Evolutionary conservation across 2,888 invertebrate genomes (phyloP), one percentile per base, ranked within the genome.

Genomic region (Strigamia crassipes): DNA sequence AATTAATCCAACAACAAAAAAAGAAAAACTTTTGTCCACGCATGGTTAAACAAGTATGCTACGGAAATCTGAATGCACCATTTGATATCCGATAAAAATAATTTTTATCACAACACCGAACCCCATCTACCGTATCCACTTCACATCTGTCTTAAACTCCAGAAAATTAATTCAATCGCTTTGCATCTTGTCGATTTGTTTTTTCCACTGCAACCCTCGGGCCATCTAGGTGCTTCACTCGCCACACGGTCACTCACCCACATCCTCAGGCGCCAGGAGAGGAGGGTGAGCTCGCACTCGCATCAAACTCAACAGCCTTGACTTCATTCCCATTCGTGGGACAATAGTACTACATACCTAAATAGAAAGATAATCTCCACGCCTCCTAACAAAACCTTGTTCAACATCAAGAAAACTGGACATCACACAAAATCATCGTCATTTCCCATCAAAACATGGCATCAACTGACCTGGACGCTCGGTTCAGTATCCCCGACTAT

Each of bases 401-500:
- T 5, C 21, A 34, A 34, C 6, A 31, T 34, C n/a, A 73, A 73
- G 23, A 23, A 27, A 8, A 61, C 23, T 61, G 18, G 23, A 18
- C 61, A 61, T 18, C 61, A 6, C 61, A 8, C 21, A 21, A 51
- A 21, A 18, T 6, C 34, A 34, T 38, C 34, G 9, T 38, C 31
- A 5, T 8, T 10, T n/a, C 78, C 78, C 78, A 41, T 34, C 27
- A 15, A 18, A 78, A 78, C 79, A 78, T 78, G 79, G 18, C 42
- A 15, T 21, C 42, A 42, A 9, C 31, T 31, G 81, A 81, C 31
- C 0, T 81, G 18, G 81, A 38, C n/a, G 27, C 77, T n/a, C 81
- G 81, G 2, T 81, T 81, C 78, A 77, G 81, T n/a, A 81, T 78
- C n/a, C 31, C 61, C 80, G 96, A 96, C 87, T 96, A 96, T 86